Base-by-base conservation (phyloP, 2,888 invertebrate genomes). In the Graphium colonna region DNA sequence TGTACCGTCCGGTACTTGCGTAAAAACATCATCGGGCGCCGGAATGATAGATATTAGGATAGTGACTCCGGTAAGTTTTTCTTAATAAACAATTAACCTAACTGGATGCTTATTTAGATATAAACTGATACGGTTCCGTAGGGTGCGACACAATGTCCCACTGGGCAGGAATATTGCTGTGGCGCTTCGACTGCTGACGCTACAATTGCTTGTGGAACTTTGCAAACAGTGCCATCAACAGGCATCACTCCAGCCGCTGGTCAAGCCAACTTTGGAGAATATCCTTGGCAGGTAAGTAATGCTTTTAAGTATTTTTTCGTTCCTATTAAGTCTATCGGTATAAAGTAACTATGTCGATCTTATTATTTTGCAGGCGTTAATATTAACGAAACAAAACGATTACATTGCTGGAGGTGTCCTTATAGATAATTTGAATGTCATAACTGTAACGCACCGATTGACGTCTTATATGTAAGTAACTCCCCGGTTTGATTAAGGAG, bases 371-470 rank as follows among this genome's bases (percentile, higher is more conserved):
- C 76, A 91, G 90, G 91, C 86, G 0, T 78, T 93, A 0, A 77
- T 94, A 44, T 72, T 93, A 17, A 91, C 91, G 1, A 87, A 77
- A 33, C 89, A 86, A 60, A 92, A 93, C 65, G 90, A 92, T 55
- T 95, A 93, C 68, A 79, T 94, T 38, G 95, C 94, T 17, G 94
- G 94, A 31, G 95, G 95, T 8, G 94, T 93, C 1, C 82, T 96
- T 1, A 90, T 95, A 41, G 91, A 93, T 63, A 82, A 85, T n/a
- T 82, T 90, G 17, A 93, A 94, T 73, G 91, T 95, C 3, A 69
- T 95, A 10, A 95, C 95, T 0, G 94, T 93, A 0, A 95, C 95
- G 5, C 95, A 95, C 73, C 93, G 94, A 70, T 86, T 95, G 50
- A 73, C 88, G 26, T 76, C 90, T 55, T 88, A 92, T 59, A 69